These are phyloP conservation scores for Nemopilema nomurai DNA, from an alignment of 30 jellyfish, hydroid and myxozoan genomes.

Conservation along the genomic window DNA sequence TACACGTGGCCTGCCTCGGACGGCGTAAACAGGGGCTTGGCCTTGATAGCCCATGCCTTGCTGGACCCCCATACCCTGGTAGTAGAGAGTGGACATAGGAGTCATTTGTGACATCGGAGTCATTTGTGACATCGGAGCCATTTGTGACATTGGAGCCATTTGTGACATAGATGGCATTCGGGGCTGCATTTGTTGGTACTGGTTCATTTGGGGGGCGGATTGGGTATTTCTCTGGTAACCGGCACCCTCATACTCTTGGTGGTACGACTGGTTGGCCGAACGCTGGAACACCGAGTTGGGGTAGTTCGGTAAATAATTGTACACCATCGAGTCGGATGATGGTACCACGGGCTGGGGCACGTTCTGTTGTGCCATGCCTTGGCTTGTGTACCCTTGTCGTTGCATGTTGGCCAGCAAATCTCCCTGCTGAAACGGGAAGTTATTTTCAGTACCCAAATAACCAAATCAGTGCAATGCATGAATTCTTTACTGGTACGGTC, in stretches of 20 bases:
- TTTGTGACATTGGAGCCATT: not conserved
- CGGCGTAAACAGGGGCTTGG: not conserved
- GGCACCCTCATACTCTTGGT: not conserved
- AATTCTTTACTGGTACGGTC: no score
- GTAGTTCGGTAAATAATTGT: constrained; percentile 29
- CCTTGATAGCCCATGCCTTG: not conserved
- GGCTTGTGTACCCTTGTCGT: not conserved
- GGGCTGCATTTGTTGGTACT: constrained; percentile 14
- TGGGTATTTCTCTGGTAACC: not conserved
- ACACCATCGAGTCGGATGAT: constrained; percentile 13
- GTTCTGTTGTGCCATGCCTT: constrained; percentile 5
- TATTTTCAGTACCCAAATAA: not conserved
- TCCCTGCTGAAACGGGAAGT: not conserved
- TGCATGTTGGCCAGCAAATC: not conserved
- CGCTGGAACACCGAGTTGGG: constrained; percentile 43
- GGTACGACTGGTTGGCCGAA: constrained; percentile 13
- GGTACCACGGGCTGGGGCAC: constrained; percentile 35
- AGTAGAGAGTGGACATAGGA: not conserved
- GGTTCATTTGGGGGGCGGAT: not conserved
- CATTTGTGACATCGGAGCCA: not conserved
- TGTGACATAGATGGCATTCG: not conserved
- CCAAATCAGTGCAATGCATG: not conserved
- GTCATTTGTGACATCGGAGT: not conserved
- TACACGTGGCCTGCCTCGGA: constrained; percentile 6
- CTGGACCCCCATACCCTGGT: not conserved